phyloP scores from a whole-genome alignment of 1,140 invertebrate genomes.

The Drosophila malerkotliana region DNA sequence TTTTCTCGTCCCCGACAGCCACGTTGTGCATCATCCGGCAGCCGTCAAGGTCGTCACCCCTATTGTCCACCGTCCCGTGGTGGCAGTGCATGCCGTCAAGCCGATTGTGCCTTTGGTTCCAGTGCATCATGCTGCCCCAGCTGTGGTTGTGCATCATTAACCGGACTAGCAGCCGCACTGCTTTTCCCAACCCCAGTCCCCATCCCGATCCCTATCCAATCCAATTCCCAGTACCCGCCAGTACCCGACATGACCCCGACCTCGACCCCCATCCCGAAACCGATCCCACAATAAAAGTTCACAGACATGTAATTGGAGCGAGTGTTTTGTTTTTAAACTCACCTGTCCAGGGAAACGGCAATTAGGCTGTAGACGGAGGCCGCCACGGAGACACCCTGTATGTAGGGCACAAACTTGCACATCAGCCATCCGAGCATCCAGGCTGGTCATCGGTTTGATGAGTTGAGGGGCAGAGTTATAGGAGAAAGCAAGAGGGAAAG shows the following conservation, averaged over 20 bases:
- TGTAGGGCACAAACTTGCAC: conserved; percentile 97
- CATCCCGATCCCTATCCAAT: background rate
- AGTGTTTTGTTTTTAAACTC: conserved; percentile 80
- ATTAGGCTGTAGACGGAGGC: conserved; percentile 97
- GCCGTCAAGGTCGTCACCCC: conserved; percentile 72
- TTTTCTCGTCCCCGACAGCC: conserved; percentile 33
- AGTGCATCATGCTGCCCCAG: conserved; percentile 85
- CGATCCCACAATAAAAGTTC: conserved; percentile 75
- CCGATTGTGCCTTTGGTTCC: conserved; percentile 84
- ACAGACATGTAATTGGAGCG: conserved; percentile 51
- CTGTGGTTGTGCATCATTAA: conserved; percentile 84
- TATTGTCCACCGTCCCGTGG: conserved; percentile 78
- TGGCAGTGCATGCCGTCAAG: conserved; percentile 84
- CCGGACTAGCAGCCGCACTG: background rate
- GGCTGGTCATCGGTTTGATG: conserved; percentile 86
- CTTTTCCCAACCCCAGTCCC: conserved; percentile 5
- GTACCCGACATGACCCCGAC: conserved; percentile 5
- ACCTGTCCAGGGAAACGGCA: conserved; percentile 97
- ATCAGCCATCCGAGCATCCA: conserved; percentile 96
- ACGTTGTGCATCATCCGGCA: conserved; percentile 79
- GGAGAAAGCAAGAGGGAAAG: conserved; percentile 19
- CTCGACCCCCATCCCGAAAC: conserved; percentile 15
- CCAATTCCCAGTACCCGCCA: conserved; percentile 25
- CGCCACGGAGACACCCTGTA: conserved; percentile 96
- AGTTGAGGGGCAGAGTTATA: conserved; percentile 17